Conservation (phyloP, 2,888 invertebrate species). For the Ischnus inquisitorius region DNA sequence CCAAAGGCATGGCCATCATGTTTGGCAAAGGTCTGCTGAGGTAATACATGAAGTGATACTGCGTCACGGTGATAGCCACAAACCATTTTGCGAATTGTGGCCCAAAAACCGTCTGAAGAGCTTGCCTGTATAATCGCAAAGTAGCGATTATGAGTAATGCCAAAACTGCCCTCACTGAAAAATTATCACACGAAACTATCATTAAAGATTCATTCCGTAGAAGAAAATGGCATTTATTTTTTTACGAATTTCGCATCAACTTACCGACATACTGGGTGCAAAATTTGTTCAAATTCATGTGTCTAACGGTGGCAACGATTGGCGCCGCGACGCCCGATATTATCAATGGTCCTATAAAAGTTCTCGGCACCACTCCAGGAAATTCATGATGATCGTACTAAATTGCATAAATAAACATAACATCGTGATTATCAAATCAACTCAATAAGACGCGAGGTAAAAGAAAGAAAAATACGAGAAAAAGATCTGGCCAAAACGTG, state of each 20-base stretch:
- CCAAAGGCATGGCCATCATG: constrained; percentile 96
- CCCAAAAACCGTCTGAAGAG: constrained; percentile 93
- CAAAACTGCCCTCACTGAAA: constrained; percentile 93
- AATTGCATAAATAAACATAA: constrained; percentile 72
- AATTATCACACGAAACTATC: constrained; percentile 57
- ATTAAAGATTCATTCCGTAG: constrained; percentile 37
- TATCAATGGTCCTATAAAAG: constrained; percentile 96
- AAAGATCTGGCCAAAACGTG: neutral
- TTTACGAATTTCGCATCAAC: constrained; percentile 68
- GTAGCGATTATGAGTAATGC: constrained; percentile 91
- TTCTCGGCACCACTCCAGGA: constrained; percentile 98
- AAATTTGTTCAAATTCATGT: constrained; percentile 92
- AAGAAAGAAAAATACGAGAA: neutral
- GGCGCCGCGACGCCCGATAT: constrained; percentile 93
- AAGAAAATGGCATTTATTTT: neutral
- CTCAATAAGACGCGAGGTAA: neutral
- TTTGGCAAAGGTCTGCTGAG: constrained; percentile 97
- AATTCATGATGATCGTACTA: constrained; percentile 99
- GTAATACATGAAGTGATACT: constrained; percentile 99
- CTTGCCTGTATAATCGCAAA: constrained; percentile 91
- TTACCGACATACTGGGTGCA: constrained; percentile 95
- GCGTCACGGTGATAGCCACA: constrained; percentile 93
- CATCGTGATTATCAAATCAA: neutral
- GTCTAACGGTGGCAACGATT: constrained; percentile 89
- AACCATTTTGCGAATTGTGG: constrained; percentile 93